Percentiles rank a stretch among this genome's conserved stretches.
Evolutionary conservation across 2,113 vertebrate genomes (phyloP).

Genomic region (Thryonomys swinderianus): DNA sequence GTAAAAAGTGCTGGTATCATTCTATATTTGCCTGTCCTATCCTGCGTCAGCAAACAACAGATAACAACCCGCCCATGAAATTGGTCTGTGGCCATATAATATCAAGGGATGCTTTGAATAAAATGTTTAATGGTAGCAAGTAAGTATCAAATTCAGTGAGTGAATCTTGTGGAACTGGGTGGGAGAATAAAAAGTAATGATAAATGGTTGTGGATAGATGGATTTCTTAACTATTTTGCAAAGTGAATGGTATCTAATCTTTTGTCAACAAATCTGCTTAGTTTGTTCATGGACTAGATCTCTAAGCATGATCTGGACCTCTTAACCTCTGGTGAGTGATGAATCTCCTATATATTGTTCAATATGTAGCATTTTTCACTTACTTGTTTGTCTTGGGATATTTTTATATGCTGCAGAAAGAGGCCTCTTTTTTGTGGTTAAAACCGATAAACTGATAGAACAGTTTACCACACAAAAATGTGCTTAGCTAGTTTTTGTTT

Average conservation of each 20-base stretch:
- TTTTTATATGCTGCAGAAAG: background rate
- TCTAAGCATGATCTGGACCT: background rate
- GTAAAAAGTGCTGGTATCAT: conserved; percentile 94
- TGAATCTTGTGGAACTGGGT: background rate
- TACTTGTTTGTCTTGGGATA: background rate
- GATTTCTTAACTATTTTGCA: background rate
- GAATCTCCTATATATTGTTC: accelerated
- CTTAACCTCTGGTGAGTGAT: background rate
- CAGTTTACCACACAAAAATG: background rate
- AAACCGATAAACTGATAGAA: background rate
- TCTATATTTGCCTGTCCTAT: conserved; percentile 94
- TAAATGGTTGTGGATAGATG: background rate
- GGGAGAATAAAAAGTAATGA: background rate
- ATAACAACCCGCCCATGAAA: conserved; percentile 93
- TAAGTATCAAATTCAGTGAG: conserved; percentile 82
- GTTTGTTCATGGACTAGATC: background rate
- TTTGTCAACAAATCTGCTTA: background rate
- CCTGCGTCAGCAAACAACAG: conserved; percentile 93
- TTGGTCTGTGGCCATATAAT: conserved; percentile 93
- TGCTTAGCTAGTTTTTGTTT: background rate
- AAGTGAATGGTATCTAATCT: background rate
- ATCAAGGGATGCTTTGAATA: conserved; percentile 93
- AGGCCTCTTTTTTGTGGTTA: background rate
- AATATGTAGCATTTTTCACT: background rate
- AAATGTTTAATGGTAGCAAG: conserved; percentile 95